phyloP scores from a whole-genome alignment of 2,797 vertebrate genomes.

The Galago senegalensis region DNA sequence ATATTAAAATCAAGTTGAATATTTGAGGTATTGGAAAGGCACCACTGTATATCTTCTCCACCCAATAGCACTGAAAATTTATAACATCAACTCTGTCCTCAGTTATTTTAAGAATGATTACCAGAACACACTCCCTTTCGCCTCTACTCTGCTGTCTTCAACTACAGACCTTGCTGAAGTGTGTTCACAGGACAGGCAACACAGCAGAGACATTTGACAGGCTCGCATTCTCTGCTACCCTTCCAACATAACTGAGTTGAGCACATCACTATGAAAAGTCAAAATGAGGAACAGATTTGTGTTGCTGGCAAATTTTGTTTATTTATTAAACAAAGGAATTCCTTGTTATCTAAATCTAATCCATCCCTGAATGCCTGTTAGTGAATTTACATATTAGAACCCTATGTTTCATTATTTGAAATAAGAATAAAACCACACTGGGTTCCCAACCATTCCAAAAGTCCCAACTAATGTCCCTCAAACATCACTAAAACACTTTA shows the following conservation, averaged over 20 bases:
- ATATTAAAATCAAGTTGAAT: constrained; percentile 49
- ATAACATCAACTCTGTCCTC: background rate
- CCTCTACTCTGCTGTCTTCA: background rate
- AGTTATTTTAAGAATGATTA: background rate
- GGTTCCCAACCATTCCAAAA: background rate
- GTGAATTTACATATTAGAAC: background rate
- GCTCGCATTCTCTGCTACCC: background rate
- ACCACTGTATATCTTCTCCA: background rate
- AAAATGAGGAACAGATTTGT: constrained; percentile 28
- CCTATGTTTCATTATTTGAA: background rate
- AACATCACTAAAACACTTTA: constrained; percentile 31
- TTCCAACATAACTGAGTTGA: background rate
- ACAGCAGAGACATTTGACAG: background rate
- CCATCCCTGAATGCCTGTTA: background rate
- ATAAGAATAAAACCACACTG: background rate
- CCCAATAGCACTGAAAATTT: background rate
- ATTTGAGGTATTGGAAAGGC: background rate
- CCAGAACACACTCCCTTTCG: background rate
- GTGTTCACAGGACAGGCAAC: background rate
- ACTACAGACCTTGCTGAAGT: background rate
- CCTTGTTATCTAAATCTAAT: background rate
- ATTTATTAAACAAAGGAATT: background rate
- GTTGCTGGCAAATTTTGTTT: background rate
- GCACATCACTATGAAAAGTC: background rate
- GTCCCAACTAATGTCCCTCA: background rate